These are phyloP conservation scores for Python bivittatus DNA, from an alignment of 2,113 vertebrate species.

Conservation along the genomic window DNA sequence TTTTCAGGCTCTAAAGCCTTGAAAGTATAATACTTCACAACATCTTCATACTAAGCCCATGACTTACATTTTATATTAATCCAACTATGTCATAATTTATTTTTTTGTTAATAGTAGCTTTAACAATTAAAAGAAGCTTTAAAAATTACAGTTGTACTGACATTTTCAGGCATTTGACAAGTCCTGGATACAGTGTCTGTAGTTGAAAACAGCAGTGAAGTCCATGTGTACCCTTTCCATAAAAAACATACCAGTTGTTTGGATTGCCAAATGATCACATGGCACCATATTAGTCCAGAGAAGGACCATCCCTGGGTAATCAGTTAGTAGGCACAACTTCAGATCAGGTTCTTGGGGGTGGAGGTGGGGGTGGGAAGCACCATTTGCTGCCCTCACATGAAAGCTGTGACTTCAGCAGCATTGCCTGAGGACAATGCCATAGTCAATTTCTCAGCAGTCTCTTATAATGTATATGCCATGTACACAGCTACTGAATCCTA, in stretches of 20 bases:
- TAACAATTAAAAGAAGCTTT: neutral
- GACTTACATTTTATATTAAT: neutral
- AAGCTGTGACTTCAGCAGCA: no score
- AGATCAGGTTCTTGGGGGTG: no score
- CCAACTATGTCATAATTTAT: neutral
- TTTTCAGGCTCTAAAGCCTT: neutral
- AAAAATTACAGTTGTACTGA: neutral
- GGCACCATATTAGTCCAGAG: neutral
- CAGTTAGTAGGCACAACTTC: no score
- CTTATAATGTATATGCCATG: no score
- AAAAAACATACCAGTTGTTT: neutral
- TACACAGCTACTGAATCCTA: no score
- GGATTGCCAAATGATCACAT: neutral
- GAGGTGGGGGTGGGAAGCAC: no score
- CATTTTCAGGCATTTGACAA: neutral
- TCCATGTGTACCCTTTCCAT: neutral
- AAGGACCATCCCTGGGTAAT: neutral
- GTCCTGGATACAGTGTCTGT: neutral
- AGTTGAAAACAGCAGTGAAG: no score
- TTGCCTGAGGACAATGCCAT: no score
- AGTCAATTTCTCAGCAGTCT: no score
- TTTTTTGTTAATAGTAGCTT: neutral
- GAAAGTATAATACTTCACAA: neutral
- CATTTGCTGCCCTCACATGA: no score
- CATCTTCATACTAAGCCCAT: neutral